Conservation (phyloP, 2,797 vertebrate genomes). For the Pygocentrus nattereri region DNA sequence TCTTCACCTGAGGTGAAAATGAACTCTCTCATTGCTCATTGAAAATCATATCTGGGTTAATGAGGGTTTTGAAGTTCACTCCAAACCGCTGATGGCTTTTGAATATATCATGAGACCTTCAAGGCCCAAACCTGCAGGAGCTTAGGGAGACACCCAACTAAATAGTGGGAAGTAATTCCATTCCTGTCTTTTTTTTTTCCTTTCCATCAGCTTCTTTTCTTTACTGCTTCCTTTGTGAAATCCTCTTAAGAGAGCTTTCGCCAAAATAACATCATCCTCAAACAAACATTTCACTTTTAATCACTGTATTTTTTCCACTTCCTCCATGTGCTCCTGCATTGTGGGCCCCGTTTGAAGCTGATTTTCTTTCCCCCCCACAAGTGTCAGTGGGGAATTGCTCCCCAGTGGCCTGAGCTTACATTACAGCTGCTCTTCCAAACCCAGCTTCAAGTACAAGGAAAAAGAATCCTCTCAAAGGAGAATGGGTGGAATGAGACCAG, state of each 20-base stretch:
- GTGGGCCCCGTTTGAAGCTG: conserved; percentile 79
- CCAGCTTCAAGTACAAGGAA: conserved; percentile 76
- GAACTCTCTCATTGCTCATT: conserved; percentile 31
- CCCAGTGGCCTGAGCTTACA: conserved; percentile 79
- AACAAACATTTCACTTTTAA: conserved; percentile 88
- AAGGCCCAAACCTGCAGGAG: conserved; percentile 49
- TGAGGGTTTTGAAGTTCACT: conserved; percentile 46
- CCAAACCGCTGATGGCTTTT: conserved; percentile 51
- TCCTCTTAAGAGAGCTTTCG: conserved; percentile 80
- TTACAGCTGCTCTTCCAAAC: conserved; percentile 83
- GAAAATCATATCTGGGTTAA: conserved; percentile 53
- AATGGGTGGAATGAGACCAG: conserved; percentile 77
- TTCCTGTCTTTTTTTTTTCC: conserved; percentile 65
- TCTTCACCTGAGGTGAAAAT: conserved; percentile 34
- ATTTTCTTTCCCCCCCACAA: conserved; percentile 76
- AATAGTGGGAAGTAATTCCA: conserved; percentile 77
- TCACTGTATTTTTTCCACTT: conserved; percentile 78
- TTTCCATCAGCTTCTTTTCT: conserved; percentile 65
- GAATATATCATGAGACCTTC: conserved; percentile 55
- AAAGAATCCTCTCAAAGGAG: conserved; percentile 73
- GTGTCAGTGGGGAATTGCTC: conserved; percentile 76
- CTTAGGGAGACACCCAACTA: conserved; percentile 64
- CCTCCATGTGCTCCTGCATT: conserved; percentile 76
- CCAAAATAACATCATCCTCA: conserved; percentile 85
- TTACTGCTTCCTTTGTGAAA: conserved; percentile 71